Evolutionary conservation across 2,888 invertebrate species (phyloP).

Genomic region (Scaptomyza flava): DNA sequence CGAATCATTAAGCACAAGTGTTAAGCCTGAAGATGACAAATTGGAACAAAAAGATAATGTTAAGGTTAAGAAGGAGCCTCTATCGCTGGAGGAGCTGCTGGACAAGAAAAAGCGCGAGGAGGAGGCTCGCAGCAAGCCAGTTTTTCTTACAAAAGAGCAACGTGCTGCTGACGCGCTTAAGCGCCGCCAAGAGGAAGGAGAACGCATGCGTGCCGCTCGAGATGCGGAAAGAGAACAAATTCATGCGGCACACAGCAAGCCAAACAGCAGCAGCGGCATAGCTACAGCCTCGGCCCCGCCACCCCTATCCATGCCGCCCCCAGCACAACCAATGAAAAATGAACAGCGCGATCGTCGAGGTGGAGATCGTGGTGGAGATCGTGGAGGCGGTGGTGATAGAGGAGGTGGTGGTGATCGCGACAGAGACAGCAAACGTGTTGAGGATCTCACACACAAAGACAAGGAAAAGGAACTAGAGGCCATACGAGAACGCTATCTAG

Average conservation of each 20-base stretch:
- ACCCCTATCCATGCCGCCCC: conserved; percentile 27
- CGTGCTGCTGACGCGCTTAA: conserved; percentile 95
- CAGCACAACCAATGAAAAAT: conserved; percentile 48
- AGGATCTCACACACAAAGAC: conserved; percentile 88
- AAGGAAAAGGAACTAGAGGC: conserved; percentile 97
- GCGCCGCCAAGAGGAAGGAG: conserved; percentile 94
- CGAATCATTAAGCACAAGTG: conserved; percentile 4
- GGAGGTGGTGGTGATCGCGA: conserved; percentile 71
- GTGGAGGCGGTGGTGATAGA: conserved; percentile 56
- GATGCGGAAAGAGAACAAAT: conserved; percentile 80
- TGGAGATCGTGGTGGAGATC: conserved; percentile 37
- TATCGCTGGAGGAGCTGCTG: conserved; percentile 97
- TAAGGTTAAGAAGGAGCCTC: conserved; percentile 88
- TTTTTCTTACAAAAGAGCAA: conserved; percentile 98
- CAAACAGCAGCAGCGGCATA: conserved; percentile 43
- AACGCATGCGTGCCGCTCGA: conserved; percentile 89
- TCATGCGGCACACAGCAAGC: conserved; percentile 40
- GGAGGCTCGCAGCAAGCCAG: conserved; percentile 97
- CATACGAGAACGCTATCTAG: conserved; percentile 97
- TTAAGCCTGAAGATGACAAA: conserved; percentile 84
- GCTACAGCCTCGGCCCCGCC: conserved; percentile 62
- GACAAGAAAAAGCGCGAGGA: conserved; percentile 98
- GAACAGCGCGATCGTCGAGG: conserved; percentile 82
- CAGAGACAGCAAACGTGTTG: conserved; percentile 84
- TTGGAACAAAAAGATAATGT: conserved; percentile 76